Conservation (phyloP, 2,888 invertebrate species). For the Pardosa pseudoannulata region DNA sequence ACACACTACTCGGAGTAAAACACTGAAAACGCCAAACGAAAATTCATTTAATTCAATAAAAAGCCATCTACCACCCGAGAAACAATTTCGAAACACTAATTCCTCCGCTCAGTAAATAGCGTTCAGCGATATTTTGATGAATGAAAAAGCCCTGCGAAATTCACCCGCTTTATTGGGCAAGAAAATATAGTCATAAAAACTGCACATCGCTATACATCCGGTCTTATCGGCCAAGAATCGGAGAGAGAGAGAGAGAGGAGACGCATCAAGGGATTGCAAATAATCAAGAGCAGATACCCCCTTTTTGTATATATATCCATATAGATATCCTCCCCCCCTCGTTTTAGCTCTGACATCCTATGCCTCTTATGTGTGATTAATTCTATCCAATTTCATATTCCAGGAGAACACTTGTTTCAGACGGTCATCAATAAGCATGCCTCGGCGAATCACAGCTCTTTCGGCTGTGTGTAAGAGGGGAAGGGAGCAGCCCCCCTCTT, state of each 20-base stretch:
- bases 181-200: slow-evolving; percentile 19
- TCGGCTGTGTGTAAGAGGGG: slow-evolving; percentile 25
- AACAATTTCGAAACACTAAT: slow-evolving; percentile 16
- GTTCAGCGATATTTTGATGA: slow-evolving; percentile 12
- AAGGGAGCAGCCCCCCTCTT: slow-evolving; percentile 9
- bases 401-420: slow-evolving; percentile 67
- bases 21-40: slow-evolving; percentile 11
- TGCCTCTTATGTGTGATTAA: slow-evolving; percentile 71
- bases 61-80: slow-evolving; percentile 9
- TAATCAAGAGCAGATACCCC: slow-evolving; percentile 57
- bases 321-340: slow-evolving; percentile 35
- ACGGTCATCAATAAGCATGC: slow-evolving; percentile 66
- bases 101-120: slow-evolving; percentile 4
- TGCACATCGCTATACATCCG: not conserved
- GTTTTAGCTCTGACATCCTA: slow-evolving; percentile 57
- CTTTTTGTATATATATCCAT: slow-evolving; percentile 34
- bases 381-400: slow-evolving; percentile 71
- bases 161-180: slow-evolving; percentile 17
- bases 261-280: slow-evolving; percentile 54
- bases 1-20: not conserved
- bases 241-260: too few relatives aligned
- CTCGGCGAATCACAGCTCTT: slow-evolving; percentile 66
- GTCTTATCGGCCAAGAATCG: slow-evolving; percentile 1
- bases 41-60: slow-evolving; percentile 19
- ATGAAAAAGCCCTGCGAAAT: slow-evolving; percentile 7